Percentiles rank a stretch among this genome's conserved stretches.
These are phyloP conservation scores for Menidia menidia DNA, from an alignment of 2,797 vertebrate genomes.

Conservation along the genomic window DNA sequence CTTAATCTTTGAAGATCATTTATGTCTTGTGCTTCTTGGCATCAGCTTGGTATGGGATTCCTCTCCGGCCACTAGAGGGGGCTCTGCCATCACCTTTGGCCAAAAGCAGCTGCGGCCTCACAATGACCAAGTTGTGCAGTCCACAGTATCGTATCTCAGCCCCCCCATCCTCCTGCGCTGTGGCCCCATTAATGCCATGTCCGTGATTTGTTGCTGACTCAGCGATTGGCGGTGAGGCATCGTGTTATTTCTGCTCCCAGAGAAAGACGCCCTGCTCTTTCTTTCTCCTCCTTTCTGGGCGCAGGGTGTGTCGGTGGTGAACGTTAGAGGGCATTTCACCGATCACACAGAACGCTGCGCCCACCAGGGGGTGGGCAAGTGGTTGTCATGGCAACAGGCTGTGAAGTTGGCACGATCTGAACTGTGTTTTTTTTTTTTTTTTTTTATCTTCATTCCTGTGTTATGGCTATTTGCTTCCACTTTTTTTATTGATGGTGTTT, in stretches of 20 bases:
- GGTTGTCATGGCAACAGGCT: constrained; percentile 73
- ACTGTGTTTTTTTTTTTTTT: constrained; percentile 18
- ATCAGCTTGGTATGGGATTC: background rate
- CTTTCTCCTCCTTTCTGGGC: background rate
- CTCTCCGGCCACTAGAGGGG: constrained; percentile 61
- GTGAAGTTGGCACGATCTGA: constrained; percentile 56
- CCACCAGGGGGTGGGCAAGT: constrained; percentile 43
- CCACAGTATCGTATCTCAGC: background rate
- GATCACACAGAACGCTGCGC: constrained; percentile 17
- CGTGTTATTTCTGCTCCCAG: background rate
- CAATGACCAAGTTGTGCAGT: background rate
- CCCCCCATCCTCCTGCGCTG: background rate
- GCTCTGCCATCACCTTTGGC: constrained; percentile 42
- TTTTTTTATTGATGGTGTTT: constrained; percentile 14
- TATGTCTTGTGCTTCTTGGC: background rate
- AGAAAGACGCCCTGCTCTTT: constrained; percentile 13
- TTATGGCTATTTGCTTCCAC: constrained; percentile 37
- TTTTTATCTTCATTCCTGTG: background rate
- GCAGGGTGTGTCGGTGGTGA: constrained; percentile 40
- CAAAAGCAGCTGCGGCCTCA: constrained; percentile 14
- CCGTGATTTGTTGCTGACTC: background rate
- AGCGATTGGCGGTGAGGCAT: background rate
- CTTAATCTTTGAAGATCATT: background rate
- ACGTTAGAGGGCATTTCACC: constrained; percentile 28
- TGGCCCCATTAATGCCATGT: constrained; percentile 5